Base-by-base conservation (phyloP, 2,113 vertebrate species). In the Aldabrachelys gigantea region DNA sequence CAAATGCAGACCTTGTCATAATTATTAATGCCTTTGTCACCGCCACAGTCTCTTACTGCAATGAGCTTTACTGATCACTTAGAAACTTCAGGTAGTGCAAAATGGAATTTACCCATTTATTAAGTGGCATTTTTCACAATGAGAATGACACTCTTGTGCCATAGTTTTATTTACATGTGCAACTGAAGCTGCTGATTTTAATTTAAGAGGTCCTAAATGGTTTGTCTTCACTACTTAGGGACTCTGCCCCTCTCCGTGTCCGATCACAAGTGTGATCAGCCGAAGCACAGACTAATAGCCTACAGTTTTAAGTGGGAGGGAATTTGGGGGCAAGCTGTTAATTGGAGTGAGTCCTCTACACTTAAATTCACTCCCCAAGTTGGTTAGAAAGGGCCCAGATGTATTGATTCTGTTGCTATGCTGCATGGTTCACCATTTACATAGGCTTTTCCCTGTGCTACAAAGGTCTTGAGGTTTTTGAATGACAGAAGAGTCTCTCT, bases 401-500 rank as follows among this genome's bases (percentile, higher is more conserved):
- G 90, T 88, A 85, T 85, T 56, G 93, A 90, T 88, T 92, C 95
- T 95, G 75, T 80, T 57, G 52, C 62, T 22, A 84, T 17, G 35
- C n/a, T 87, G 96, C 95, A 89, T 96, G 90, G 93, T 97, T 96
- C 96, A 96, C 96, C 96, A 78, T 94, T 95, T 16, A 89, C 83
- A 96, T 94, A 95, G 95, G 95, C 96, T 96, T 92, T 92, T 95
- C 95, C 97, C 96, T 84, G 92, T 95, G 95, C 96, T 95, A 88
- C 89, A 94, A 87, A 80, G 88, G 92, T 94, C 94, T 97, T 95
- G 96, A 97, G 97, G 96, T 93, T 44, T 90, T 41, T 94, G 96
- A 90, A 78, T 93, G 92, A 93, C 90, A 93, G 96, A 91, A 95
- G 83, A 92, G 84, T 91, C 91, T 96, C 91, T 92, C 92, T 76